Evolutionary conservation across 2,797 vertebrate species (phyloP).

Genomic region (Sebastolobus altivelis): DNA sequence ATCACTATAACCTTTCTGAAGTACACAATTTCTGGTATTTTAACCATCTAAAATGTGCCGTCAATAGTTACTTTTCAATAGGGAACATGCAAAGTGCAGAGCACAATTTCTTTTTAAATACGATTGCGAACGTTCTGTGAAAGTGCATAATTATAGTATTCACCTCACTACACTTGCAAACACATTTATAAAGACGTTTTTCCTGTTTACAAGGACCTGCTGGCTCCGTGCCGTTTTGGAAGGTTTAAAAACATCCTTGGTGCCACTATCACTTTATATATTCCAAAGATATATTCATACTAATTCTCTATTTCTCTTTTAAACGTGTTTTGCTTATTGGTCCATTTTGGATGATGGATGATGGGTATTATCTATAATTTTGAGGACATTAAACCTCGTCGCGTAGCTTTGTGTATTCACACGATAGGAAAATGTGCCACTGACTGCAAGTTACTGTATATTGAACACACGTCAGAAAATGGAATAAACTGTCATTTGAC

Average conservation of each 20-base stretch:
- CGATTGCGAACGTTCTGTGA: constrained; percentile 5
- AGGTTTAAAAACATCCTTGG: constrained; percentile 4
- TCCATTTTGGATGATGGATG: constrained; percentile 14
- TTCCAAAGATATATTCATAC: constrained; percentile 13
- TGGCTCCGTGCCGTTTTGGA: background rate
- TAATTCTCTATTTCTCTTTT: constrained; percentile 10
- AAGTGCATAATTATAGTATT: constrained; percentile 16
- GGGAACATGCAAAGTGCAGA: background rate
- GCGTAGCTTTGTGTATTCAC: constrained; percentile 19
- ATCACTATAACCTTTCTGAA: constrained; percentile 7
- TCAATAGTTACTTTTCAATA: constrained; percentile 3
- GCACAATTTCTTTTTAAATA: background rate
- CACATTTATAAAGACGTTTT: constrained; percentile 6
- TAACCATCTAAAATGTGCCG: constrained; percentile 14
- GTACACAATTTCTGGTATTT: constrained; percentile 10
- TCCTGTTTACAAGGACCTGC: constrained; percentile 7
- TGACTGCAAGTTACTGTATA: constrained; percentile 31
- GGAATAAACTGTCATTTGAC: constrained; percentile 62
- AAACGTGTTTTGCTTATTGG: constrained; percentile 10
- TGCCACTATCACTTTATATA: constrained; percentile 14
- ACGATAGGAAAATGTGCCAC: constrained; percentile 30
- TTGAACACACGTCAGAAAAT: constrained; percentile 19
- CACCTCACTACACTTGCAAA: background rate
- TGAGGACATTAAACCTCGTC: constrained; percentile 2
- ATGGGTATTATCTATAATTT: constrained; percentile 9